phyloP scores from a whole-genome alignment of 2,113 vertebrate genomes.

The Centropus bengalensis region DNA sequence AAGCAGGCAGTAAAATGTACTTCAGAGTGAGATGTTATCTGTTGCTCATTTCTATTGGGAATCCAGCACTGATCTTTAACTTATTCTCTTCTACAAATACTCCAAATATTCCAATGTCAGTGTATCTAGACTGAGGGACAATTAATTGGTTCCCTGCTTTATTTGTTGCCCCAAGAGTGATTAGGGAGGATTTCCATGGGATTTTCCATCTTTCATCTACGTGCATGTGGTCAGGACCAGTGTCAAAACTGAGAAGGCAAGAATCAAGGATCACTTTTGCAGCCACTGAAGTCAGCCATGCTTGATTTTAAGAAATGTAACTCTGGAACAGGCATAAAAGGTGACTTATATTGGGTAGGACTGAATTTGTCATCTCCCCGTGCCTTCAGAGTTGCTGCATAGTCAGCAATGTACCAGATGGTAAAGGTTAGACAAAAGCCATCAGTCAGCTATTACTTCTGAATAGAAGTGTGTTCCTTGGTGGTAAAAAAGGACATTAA shows the following conservation, averaged over 20 bases:
- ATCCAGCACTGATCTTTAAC: neutral
- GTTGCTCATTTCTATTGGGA: neutral
- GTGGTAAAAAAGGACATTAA: neutral
- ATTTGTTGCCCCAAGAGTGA: neutral
- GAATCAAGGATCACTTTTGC: neutral
- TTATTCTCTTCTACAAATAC: neutral
- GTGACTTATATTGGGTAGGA: neutral
- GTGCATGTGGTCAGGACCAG: rapidly evolving
- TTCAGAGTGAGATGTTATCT: neutral
- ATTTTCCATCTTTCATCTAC: neutral
- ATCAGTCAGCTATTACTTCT: neutral
- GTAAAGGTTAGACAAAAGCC: neutral
- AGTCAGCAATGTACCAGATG: neutral
- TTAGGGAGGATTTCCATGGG: neutral
- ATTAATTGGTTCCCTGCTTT: neutral
- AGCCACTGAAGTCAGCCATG: neutral
- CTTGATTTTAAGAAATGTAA: neutral
- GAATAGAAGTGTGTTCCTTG: neutral
- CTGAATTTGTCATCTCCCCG: rapidly evolving
- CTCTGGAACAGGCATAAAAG: neutral
- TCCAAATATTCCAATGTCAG: neutral
- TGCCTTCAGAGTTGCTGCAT: neutral
- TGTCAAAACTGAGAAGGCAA: neutral
- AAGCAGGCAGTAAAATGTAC: neutral
- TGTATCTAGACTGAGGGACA: too few relatives aligned